Conservation (phyloP, 2,113 vertebrate genomes). For the Cryptomyrus ogoouensis region DNA sequence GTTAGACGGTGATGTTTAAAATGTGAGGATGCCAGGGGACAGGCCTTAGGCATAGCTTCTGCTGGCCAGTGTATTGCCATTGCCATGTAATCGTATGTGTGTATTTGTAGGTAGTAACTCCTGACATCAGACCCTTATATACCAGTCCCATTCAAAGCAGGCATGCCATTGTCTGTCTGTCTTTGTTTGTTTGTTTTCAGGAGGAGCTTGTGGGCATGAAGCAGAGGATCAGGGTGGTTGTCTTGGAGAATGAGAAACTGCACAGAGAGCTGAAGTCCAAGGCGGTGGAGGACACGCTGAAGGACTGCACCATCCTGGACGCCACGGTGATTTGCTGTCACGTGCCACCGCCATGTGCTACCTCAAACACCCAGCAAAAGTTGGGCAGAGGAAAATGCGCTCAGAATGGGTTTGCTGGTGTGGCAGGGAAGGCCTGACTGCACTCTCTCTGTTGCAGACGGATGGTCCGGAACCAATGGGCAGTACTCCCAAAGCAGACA, state of each 20-base stretch:
- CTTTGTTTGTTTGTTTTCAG: conserved; percentile 50
- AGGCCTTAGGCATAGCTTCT: background rate
- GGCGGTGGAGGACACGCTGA: conserved; percentile 56
- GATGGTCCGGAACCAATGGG: conserved; percentile 38
- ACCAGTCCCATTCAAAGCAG: background rate
- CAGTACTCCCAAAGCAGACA: conserved; percentile 28
- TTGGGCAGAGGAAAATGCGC: background rate
- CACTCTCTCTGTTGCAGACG: conserved; percentile 45
- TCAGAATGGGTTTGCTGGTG: background rate
- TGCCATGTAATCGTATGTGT: background rate
- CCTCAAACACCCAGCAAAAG: background rate
- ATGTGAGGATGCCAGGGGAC: background rate
- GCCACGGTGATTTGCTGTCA: conserved; percentile 7
- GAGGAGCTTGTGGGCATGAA: conserved; percentile 82
- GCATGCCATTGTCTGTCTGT: background rate
- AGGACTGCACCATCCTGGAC: conserved; percentile 62
- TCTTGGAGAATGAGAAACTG: conserved; percentile 81
- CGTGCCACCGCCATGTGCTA: too few species aligned
- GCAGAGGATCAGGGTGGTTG: conserved; percentile 64
- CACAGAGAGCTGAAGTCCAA: conserved; percentile 65
- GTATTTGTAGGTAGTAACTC: background rate
- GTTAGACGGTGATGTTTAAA: background rate
- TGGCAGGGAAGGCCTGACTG: background rate
- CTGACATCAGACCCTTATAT: background rate
- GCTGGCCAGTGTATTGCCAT: background rate